Percentiles rank a stretch among this genome's conserved stretches.
phyloP scores from a whole-genome alignment of 2,888 invertebrate species.

The Digitonthophagus gazella region DNA sequence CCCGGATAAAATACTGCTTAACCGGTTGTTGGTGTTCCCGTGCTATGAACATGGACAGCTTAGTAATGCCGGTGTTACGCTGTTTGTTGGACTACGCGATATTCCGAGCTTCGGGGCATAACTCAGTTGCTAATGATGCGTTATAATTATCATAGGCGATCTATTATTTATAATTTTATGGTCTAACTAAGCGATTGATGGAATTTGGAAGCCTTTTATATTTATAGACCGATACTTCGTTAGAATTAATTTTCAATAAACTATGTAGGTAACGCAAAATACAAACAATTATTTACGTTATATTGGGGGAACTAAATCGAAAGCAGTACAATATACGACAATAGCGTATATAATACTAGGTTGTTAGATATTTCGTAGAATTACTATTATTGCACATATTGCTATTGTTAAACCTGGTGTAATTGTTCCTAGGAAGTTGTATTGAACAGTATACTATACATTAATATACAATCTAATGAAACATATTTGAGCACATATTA shows the following conservation, averaged over 20 bases:
- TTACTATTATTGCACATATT: background rate
- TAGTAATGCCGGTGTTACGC: background rate
- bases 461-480: no score
- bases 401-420: background rate
- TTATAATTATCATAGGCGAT: no score
- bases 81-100: background rate
- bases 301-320: background rate
- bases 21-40: conserved; percentile 21
- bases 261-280: background rate
- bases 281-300: background rate
- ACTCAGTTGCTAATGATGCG: no score
- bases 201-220: no score
- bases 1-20: conserved; percentile 31
- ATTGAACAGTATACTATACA: background rate
- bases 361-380: background rate
- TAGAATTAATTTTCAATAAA: background rate
- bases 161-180: no score
- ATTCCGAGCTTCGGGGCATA: background rate
- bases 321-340: background rate
- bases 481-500: no score
- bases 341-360: background rate
- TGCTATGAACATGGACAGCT: background rate
- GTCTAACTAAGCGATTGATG: no score
- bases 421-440: background rate
- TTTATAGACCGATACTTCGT: no score